Evolutionary conservation across 2,797 vertebrate species (phyloP).

Genomic region (Pelochelys cantorii): DNA sequence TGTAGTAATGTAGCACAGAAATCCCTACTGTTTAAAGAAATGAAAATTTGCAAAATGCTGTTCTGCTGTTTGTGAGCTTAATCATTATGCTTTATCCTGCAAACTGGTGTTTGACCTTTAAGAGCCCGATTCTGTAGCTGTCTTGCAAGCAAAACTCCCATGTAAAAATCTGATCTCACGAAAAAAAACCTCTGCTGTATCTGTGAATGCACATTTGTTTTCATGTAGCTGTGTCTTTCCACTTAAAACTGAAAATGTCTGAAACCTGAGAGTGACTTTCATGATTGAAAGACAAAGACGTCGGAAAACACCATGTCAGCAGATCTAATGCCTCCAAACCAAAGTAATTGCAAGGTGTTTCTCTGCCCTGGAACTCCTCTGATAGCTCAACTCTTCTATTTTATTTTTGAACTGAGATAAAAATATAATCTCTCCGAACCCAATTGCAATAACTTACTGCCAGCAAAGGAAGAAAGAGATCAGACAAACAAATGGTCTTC

Average conservation of each 20-base stretch:
- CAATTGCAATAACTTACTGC: slow-evolving; percentile 41
- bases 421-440: slow-evolving; percentile 59
- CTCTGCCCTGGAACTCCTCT: slow-evolving; percentile 41
- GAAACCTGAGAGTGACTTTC: slow-evolving; percentile 34
- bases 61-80: background rate
- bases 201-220: background rate
- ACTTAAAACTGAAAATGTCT: slow-evolving; percentile 22
- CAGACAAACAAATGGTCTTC: slow-evolving; percentile 48
- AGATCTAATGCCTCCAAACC: slow-evolving; percentile 36
- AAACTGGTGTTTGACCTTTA: background rate
- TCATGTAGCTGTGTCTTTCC: slow-evolving; percentile 4
- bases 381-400: slow-evolving; percentile 39
- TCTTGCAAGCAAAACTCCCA: background rate
- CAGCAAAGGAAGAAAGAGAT: slow-evolving; percentile 53
- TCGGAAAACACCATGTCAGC: slow-evolving; percentile 34
- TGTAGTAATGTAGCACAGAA: slow-evolving; percentile 17
- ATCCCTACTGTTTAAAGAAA: background rate
- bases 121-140: background rate
- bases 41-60: background rate
- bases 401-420: slow-evolving; percentile 39
- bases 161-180: background rate
- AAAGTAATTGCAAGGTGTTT: slow-evolving; percentile 64
- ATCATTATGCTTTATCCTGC: background rate
- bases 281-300: slow-evolving; percentile 29
- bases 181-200: background rate